Base-by-base conservation (phyloP, 1,140 invertebrate genomes). In the Helicoverpa zea region DNA sequence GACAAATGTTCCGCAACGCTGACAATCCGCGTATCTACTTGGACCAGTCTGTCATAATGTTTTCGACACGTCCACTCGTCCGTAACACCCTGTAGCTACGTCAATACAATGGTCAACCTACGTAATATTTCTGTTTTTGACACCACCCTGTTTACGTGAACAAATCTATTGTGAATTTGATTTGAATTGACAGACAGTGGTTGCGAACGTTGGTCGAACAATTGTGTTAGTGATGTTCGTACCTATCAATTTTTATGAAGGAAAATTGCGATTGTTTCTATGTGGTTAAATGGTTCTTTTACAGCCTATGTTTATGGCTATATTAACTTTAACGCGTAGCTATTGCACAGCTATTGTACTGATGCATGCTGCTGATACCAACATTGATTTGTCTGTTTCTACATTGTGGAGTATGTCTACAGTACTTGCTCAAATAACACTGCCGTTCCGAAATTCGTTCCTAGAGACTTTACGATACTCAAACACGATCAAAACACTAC, bases 21-120 rank as follows among this genome's bases (percentile, higher is more conserved):
- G 29, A 70, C 43, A 80, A 82, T 66, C 59, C 74, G 18, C 78
- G n/a, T 84, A 82, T 81, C 83, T 73, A 74, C 51, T 10, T 30
- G 13, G 18, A 16, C 70, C 83, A 84, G 77, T 10, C 73, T 51
- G 52, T 75, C 18, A 14, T 70, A 61, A 73, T 83, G 81, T 81
- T 79, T 68, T 64, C 51, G 77, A 80, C 80, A 81, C 30, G 73
- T 80, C 52, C 83, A 74, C 52, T 79, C 51, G 73, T 51, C 49
- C 78, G 56, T 58, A 68, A 80, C 80, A 51, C 63, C 3, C n/a
- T 70, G 56, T 77, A 77, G 72, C 73, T 81, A 52, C 74, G 63
- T 18, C 73, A 63, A 64, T 3, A 74, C 61, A 58, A 64, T 81
- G 43, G 73, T 12, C 35, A 51, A 70, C 23, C 18, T 52, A 56